phyloP scores from a whole-genome alignment of 2,113 vertebrate genomes.

The Asarcornis scutulata region DNA sequence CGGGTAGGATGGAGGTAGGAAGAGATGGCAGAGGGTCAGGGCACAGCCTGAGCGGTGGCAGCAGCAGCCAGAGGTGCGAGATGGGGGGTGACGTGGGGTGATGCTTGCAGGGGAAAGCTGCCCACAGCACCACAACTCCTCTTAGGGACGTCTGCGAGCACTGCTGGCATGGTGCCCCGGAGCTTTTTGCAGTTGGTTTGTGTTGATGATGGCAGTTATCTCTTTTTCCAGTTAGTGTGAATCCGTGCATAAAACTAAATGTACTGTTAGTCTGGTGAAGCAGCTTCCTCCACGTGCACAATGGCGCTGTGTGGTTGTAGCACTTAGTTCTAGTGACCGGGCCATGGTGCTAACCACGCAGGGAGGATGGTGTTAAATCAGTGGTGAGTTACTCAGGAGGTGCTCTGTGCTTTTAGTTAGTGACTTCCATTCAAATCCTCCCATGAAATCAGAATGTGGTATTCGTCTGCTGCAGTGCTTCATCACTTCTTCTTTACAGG shows the following conservation, averaged over 20 bases:
- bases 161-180: accelerated
- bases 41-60: accelerated
- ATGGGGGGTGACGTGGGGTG: neutral
- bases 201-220: neutral
- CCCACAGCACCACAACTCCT: neutral
- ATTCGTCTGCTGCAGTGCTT: neutral
- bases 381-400: neutral
- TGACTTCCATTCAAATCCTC: neutral
- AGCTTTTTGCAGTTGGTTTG: neutral
- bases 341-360: accelerated
- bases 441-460: neutral
- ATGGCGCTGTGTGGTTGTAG: accelerated
- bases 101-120: neutral
- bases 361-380: neutral
- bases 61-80: neutral
- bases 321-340: accelerated
- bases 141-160: neutral
- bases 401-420: neutral
- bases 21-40: neutral
- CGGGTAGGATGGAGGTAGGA: neutral
- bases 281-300: neutral
- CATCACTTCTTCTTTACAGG: neutral
- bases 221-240: neutral
- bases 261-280: accelerated
- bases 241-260: neutral